phyloP scores from a whole-genome alignment of 1,140 invertebrate species.

The Hylyphantes graminicola region DNA sequence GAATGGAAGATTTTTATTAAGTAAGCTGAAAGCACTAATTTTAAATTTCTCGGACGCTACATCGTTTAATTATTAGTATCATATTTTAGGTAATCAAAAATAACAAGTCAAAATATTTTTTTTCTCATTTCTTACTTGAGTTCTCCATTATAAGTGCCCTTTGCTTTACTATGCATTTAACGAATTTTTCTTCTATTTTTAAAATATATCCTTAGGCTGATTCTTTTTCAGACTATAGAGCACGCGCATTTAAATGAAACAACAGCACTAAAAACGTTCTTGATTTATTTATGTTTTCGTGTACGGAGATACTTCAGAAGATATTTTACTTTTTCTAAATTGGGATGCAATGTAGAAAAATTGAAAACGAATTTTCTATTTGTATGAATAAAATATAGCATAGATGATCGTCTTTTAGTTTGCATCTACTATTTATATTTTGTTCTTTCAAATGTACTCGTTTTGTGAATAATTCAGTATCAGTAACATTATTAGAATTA shows the following conservation, averaged over 20 bases:
- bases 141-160: background rate
- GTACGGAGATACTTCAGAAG: background rate
- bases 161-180: background rate
- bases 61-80: too few species aligned
- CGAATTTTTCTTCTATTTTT: background rate
- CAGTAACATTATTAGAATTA: too few species aligned
- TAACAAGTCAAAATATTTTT: too few species aligned
- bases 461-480: too few species aligned
- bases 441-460: too few species aligned
- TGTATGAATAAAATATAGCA: conserved; percentile 10
- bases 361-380: conserved; percentile 8
- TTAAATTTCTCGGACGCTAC: too few species aligned
- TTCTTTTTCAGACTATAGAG: background rate
- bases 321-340: conserved; percentile 6
- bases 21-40: too few species aligned
- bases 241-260: conserved; percentile 39
- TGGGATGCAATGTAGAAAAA: background rate
- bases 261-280: background rate
- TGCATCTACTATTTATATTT: too few species aligned
- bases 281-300: conserved; percentile 23
- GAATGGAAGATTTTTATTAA: too few species aligned
- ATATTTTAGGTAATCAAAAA: too few species aligned
- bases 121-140: too few species aligned
- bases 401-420: background rate
- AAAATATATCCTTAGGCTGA: background rate